Evolutionary conservation across 2,113 vertebrate species (phyloP), one percentile per base, ranked within the genome.

Genomic region (Bufo bufo): DNA sequence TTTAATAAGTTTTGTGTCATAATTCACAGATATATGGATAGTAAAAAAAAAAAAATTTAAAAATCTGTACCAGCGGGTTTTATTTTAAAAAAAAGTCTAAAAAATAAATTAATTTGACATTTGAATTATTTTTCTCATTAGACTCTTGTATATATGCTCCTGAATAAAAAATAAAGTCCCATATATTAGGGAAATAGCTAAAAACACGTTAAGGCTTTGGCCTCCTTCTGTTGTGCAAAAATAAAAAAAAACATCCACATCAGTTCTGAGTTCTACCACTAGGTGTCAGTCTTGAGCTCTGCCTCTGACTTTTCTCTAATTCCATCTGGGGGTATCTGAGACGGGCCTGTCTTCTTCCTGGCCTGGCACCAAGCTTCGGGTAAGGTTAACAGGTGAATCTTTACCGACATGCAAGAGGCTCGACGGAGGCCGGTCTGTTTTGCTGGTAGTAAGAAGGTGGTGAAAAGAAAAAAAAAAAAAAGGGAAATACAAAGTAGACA

Each of bases 361-460:
- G 50, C 50, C 43, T 78, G 87, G 72, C 56, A 84, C 72, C 81
- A 77, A 7, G 87, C 87, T 84, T 89, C 87, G 0, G 81, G 81
- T 20, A 89, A 77, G 3, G 87, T 84, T 63, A 89, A 81, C n/a
- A 89, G 87, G 19, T 50, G 87, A 45, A 83, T 74, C 66, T 63
- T 89, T n/a, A 89, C 58, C 6, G 72, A 77, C 56, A 54, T 20
- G 72, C 58, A 54, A 61, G 87, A 84, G 17, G 81, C 49, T 89
- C 81, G 77, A 45, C 82, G 87, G 59, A 84, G 52, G 23, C 81
- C 61, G 61, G 71, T 33, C 14, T 33, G 72, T 84, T 89, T 89
- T 58, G 87, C 87, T 89, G 87, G 82, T 71, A n/a, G 47, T 47
- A 69, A 47, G 52, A 69, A 17, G 85, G 59, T 20, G 63, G 65